Evolutionary conservation across 1,140 invertebrate species (phyloP).

Genomic region (Bombus pyrosoma): DNA sequence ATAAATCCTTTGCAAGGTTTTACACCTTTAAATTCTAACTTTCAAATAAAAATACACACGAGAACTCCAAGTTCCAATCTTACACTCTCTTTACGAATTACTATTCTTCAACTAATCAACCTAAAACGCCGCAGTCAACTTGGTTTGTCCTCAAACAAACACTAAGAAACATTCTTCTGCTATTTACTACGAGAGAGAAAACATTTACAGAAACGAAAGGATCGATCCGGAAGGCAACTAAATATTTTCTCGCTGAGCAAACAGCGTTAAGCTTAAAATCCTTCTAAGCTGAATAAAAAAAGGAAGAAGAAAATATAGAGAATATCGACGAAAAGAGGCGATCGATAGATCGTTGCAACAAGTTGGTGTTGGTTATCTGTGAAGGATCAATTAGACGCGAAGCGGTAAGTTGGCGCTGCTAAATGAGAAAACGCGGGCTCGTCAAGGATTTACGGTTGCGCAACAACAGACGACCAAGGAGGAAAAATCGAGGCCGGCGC

Average conservation of each 20-base stretch:
- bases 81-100: background rate
- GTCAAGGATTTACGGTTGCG: slow-evolving; percentile 59
- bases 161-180: background rate
- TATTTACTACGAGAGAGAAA: background rate
- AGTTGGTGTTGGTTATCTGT: background rate
- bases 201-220: background rate
- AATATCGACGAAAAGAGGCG: background rate
- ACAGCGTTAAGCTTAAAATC: background rate
- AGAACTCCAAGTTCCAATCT: background rate
- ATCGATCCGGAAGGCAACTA: background rate
- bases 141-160: too few species aligned
- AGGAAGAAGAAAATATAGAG: background rate
- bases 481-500: slow-evolving; percentile 54
- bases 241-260: background rate
- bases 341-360: slow-evolving; percentile 31
- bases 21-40: too few species aligned
- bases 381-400: slow-evolving; percentile 54
- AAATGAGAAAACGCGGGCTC: slow-evolving; percentile 51
- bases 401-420: slow-evolving; percentile 52
- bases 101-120: too few species aligned
- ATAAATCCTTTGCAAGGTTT: too few species aligned
- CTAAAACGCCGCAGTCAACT: too few species aligned
- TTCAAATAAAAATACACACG: background rate
- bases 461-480: slow-evolving; percentile 31
- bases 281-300: background rate